These are phyloP conservation scores for Drosophila kanekoi DNA, from an alignment of 2,888 invertebrate genomes.

Conservation along the genomic window DNA sequence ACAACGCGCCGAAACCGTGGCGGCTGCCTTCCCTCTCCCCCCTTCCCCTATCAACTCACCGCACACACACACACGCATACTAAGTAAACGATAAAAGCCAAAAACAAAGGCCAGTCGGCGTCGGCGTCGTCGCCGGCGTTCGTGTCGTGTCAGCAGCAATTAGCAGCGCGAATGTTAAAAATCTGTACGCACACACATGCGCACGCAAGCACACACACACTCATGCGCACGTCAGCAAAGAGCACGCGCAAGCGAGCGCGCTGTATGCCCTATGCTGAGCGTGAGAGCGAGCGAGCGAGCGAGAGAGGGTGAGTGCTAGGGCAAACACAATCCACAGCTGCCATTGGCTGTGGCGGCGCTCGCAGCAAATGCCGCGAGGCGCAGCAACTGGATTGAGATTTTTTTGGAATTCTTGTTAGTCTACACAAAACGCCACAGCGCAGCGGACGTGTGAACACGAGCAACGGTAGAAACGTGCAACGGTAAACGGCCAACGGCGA, in stretches of 20 bases:
- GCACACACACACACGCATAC: not conserved
- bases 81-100: constrained; percentile 38
- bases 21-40: constrained; percentile 14
- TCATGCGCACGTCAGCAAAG: constrained; percentile 10
- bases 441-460: constrained; percentile 71
- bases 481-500: constrained; percentile 20
- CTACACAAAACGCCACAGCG: constrained; percentile 77
- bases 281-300: constrained; percentile 30
- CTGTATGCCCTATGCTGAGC: not conserved
- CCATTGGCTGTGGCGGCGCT: constrained; percentile 53
- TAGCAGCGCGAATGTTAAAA: constrained; percentile 74
- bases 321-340: constrained; percentile 62
- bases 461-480: constrained; percentile 26
- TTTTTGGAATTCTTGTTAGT: constrained; percentile 74
- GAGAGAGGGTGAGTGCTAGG: constrained; percentile 11
- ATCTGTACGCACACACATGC: constrained; percentile 49
- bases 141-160: constrained; percentile 74
- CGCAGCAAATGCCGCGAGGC: constrained; percentile 42
- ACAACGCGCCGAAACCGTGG: constrained; percentile 54
- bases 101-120: constrained; percentile 49
- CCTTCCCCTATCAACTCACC: too few relatives aligned
- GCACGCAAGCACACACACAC: constrained; percentile 38
- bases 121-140: constrained; percentile 32
- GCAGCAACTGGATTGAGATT: constrained; percentile 59
- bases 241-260: constrained; percentile 17